These are phyloP conservation scores for Calliopsis andreniformis DNA, from an alignment of 1,140 invertebrate species.

Conservation along the genomic window DNA sequence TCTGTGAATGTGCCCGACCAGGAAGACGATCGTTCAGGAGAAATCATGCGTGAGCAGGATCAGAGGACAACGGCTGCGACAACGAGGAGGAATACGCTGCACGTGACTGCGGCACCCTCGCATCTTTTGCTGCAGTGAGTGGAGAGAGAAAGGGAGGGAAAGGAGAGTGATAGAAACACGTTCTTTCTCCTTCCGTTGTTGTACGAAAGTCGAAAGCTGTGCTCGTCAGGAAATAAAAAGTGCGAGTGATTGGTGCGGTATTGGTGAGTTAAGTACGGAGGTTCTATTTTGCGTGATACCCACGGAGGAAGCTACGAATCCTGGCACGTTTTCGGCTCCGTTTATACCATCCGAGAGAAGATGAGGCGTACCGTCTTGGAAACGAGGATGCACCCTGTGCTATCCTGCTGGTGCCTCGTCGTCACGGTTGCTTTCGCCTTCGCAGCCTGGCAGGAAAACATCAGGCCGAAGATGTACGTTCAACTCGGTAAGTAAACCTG, in stretches of 20 bases:
- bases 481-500: conserved; percentile 90
- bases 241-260: conserved; percentile 50
- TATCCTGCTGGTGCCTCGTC: conserved; percentile 67
- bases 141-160: conserved; percentile 47
- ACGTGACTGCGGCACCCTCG: conserved; percentile 63
- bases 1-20: conserved; percentile 56
- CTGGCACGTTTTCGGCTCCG: conserved; percentile 52
- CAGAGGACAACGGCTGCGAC: conserved; percentile 57
- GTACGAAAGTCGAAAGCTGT: conserved; percentile 16
- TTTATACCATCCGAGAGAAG: conserved; percentile 52
- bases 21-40: conserved; percentile 47
- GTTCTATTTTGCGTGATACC: conserved; percentile 16
- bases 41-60: conserved; percentile 58
- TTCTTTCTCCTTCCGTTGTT: conserved; percentile 37
- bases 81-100: conserved; percentile 53
- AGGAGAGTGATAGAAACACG: conserved; percentile 58
- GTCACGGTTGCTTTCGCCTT: conserved; percentile 67
- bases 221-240: conserved; percentile 38
- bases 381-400: conserved; percentile 57
- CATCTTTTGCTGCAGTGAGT: conserved; percentile 63
- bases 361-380: conserved; percentile 60
- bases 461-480: conserved; percentile 92
- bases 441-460: conserved; percentile 91
- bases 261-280: conserved; percentile 42
- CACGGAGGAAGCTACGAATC: conserved; percentile 49